These are phyloP conservation scores for Elachura formosa DNA, from an alignment of 2,113 vertebrate genomes.

Conservation along the genomic window DNA sequence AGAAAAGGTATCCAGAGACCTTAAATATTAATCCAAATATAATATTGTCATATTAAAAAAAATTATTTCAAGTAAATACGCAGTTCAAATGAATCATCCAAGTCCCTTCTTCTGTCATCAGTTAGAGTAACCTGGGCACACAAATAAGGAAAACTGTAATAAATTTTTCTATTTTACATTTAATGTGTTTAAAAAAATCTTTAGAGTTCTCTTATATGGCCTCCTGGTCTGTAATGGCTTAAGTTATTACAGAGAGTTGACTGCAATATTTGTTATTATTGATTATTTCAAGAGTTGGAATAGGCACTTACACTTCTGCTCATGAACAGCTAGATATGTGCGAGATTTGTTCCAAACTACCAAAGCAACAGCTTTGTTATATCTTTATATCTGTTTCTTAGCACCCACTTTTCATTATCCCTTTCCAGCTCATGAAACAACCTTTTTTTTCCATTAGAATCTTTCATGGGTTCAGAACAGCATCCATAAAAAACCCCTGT, in stretches of 20 bases:
- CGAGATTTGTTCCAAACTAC: constrained; percentile 12
- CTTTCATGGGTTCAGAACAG: constrained; percentile 4
- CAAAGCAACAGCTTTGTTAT: constrained; percentile 7
- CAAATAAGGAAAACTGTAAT: not conserved
- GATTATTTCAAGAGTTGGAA: constrained; percentile 27
- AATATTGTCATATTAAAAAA: not conserved
- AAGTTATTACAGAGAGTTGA: not conserved
- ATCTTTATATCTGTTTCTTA: constrained; percentile 11
- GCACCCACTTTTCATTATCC: not conserved
- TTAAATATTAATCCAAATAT: not conserved
- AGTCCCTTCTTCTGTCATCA: not conserved
- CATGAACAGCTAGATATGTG: not conserved
- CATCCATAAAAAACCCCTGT: not conserved
- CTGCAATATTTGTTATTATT: not conserved
- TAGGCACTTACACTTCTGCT: constrained; percentile 13
- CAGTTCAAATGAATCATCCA: not conserved
- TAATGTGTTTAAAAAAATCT: not conserved
- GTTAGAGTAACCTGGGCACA: not conserved
- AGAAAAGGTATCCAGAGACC: not conserved
- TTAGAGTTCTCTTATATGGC: not conserved
- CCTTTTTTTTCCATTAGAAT: not conserved
- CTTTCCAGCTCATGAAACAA: constrained; percentile 3
- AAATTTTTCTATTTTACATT: not conserved
- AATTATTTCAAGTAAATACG: not conserved
- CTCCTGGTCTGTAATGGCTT: not conserved